A percentile compares a stretch with the other conserved stretches of the same genome.
phyloP scores from a whole-genome alignment of 2,888 invertebrate genomes.

The Drosophila trichaetosa region DNA sequence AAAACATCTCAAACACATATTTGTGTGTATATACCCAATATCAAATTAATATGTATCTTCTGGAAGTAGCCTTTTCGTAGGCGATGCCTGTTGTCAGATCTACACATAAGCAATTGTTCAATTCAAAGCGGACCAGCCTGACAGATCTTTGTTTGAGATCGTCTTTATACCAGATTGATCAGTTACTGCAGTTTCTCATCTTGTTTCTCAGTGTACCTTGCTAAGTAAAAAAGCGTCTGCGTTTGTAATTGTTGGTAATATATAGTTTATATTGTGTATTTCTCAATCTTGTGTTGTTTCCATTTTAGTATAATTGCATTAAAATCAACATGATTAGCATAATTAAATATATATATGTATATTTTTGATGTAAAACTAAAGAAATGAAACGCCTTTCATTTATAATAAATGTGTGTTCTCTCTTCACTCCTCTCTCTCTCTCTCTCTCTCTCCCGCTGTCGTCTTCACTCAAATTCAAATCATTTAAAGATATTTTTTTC shows the following conservation, averaged over 20 bases:
- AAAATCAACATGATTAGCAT: constrained; percentile 68
- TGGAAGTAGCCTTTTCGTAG: constrained; percentile 23
- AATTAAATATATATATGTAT: constrained; percentile 65
- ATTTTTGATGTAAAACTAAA: constrained; percentile 61
- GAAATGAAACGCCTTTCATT: constrained; percentile 52
- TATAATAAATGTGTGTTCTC: constrained; percentile 4
- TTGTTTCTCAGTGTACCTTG: not conserved
- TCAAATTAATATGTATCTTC: constrained; percentile 22
- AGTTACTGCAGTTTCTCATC: not conserved
- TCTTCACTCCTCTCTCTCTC: constrained; percentile 16
- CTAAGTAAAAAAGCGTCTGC: constrained; percentile 34
- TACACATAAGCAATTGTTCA: not conserved
- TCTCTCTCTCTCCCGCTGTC: constrained; percentile 3
- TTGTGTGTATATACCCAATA: not conserved
- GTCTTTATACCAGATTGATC: not conserved
- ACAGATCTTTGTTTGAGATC: constrained; percentile 13
- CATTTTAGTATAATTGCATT: constrained; percentile 75
- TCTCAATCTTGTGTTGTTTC: constrained; percentile 68
- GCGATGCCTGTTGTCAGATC: constrained; percentile 1
- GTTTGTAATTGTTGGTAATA: constrained; percentile 44
- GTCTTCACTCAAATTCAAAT: constrained; percentile 33
- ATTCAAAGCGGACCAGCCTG: not conserved
- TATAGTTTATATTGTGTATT: constrained; percentile 65
- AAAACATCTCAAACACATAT: constrained; percentile 10
- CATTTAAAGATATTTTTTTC: constrained; percentile 35